A percentile compares a stretch with the other conserved stretches of the same genome.
These are phyloP conservation scores for Dione juno DNA, from an alignment of 2,888 invertebrate genomes.

Conservation along the genomic window DNA sequence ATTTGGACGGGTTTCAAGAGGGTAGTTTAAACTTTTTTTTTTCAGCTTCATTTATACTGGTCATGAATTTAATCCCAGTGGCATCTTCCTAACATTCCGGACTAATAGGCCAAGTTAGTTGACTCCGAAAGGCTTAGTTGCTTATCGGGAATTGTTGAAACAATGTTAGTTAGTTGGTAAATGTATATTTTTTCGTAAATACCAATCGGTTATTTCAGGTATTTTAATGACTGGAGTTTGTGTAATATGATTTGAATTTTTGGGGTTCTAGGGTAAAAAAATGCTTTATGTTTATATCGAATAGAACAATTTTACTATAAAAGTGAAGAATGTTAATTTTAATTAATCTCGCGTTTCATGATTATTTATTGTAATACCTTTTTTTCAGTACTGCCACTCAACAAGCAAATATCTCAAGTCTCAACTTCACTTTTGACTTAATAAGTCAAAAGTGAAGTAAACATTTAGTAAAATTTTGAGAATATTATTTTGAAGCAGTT, in stretches of 20 bases:
- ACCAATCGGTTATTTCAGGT: neutral
- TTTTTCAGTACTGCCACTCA: no score
- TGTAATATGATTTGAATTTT: neutral
- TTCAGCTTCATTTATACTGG: constrained; percentile 46
- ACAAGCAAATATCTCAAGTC: no score
- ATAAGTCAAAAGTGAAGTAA: no score
- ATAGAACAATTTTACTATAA: neutral
- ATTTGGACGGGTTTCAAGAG: constrained; percentile 48
- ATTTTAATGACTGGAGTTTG: neutral
- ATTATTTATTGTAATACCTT: no score
- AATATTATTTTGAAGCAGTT: no score
- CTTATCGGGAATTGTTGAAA: constrained; percentile 41
- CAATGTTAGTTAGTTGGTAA: constrained; percentile 26
- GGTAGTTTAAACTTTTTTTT: constrained; percentile 46
- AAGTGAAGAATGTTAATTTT: no score
- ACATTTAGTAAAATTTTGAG: no score
- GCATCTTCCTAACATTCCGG: constrained; percentile 47
- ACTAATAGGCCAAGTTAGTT: constrained; percentile 47
- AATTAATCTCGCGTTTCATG: no score
- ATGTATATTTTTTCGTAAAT: constrained; percentile 24
- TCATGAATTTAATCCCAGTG: constrained; percentile 47
- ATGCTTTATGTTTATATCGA: neutral
- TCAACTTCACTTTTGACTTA: no score
- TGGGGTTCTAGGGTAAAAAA: neutral
- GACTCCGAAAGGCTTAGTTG: constrained; percentile 41